Conservation (phyloP, 2,113 vertebrate genomes). For the Corythornis cristatus region DNA sequence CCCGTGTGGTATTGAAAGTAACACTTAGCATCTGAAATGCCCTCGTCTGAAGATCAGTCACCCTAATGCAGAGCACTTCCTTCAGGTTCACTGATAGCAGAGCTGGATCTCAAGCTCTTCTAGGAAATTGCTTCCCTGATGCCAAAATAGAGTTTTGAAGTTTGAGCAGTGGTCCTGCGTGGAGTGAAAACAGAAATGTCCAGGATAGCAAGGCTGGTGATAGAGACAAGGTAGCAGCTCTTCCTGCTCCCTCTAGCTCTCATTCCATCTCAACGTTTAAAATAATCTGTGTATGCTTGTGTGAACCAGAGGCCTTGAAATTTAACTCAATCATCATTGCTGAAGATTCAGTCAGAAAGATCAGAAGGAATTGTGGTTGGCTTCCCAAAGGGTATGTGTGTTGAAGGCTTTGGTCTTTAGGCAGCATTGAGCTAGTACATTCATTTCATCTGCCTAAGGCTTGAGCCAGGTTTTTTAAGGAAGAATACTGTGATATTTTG, state of each 20-base stretch:
- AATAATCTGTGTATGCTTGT: not conserved
- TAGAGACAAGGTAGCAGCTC: not conserved
- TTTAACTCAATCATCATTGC: accelerated
- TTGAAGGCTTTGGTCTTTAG: not conserved
- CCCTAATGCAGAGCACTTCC: not conserved
- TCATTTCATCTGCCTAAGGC: not conserved
- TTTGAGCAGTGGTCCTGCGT: not conserved
- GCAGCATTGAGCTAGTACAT: not conserved
- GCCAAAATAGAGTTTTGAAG: not conserved
- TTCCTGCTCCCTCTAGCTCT: not conserved
- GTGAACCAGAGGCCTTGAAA: not conserved
- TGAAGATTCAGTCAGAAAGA: not conserved
- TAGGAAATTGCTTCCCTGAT: not conserved
- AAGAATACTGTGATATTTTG: constrained; percentile 7
- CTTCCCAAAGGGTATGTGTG: not conserved
- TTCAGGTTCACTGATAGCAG: not conserved
- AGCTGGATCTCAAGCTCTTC: not conserved
- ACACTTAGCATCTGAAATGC: not conserved
- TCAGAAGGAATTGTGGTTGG: not conserved
- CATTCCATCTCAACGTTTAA: not conserved
- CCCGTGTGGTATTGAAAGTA: not conserved
- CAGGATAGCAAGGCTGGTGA: not conserved
- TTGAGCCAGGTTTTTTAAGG: not conserved
- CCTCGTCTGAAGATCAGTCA: not conserved
- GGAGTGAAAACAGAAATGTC: not conserved